Evolutionary conservation across 2,113 vertebrate species (phyloP).

Genomic region (Pelecanoides urinatrix): DNA sequence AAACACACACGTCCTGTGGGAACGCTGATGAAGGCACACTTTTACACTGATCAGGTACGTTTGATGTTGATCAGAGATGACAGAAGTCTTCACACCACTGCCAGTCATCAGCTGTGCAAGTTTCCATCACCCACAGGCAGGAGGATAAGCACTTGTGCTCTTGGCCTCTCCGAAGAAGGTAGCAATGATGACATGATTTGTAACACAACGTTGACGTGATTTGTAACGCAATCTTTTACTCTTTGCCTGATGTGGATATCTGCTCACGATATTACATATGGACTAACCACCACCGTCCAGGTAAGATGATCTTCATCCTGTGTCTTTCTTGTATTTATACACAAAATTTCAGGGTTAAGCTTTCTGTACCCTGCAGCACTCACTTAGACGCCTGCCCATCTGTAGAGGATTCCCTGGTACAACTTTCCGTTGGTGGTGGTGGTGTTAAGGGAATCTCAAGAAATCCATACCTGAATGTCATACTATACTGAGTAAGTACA

Average conservation of each 20-base stretch:
- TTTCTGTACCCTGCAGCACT: neutral
- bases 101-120: neutral
- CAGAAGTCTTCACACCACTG: neutral
- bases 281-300: neutral
- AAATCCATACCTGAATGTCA: neutral
- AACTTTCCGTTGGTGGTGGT: neutral
- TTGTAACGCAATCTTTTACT: neutral
- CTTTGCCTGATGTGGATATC: neutral
- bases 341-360: neutral
- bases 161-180: neutral
- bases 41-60: neutral
- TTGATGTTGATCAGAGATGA: neutral
- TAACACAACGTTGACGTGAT: accelerated
- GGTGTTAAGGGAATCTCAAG: neutral
- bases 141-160: neutral
- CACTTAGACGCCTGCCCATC: accelerated
- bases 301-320: neutral
- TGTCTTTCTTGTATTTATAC: neutral
- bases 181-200: accelerated
- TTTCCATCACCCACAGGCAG: neutral
- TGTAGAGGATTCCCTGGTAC: neutral
- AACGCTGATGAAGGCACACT: neutral
- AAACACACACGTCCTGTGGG: neutral
- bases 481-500: accelerated
- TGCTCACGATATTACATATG: accelerated